Base-by-base conservation (phyloP, 2,888 invertebrate species). In the Gymnocheta viridis region DNA sequence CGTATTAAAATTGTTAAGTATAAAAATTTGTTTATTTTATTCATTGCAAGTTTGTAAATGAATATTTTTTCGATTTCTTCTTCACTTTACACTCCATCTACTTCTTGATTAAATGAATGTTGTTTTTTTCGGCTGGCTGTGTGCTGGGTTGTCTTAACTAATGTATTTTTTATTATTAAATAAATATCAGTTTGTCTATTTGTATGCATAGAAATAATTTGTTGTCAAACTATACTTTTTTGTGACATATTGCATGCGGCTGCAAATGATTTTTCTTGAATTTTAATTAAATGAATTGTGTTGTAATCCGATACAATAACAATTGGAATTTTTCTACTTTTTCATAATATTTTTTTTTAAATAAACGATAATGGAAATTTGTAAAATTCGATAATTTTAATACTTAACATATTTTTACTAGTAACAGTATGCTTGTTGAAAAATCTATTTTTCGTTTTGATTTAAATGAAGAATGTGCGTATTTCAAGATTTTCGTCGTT, bases 61-160 rank as follows among this genome's bases (percentile, higher is more conserved):
- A 5, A 4, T 12, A 5, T 41, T 41, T 35, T 14, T n/a, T 49
- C n/a, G n/a, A n/a, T 32, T 49, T 54, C 38, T 60, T 29, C 24
- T 58, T 22, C 12, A 56, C 35, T 14, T 77, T 35, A 32, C 38
- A 14, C 38, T 67, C 1, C 19, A 38, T 69, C 17, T n/a, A n/a
- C 41, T 54, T 62, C 9, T 62, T 80, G 73, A 74, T 67, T 32
- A 69, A 62, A 60, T 81, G 81, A 81, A 81, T 74, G 81, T 69
- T 64, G 58, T 47, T 51, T 73, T 17, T 69, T 38, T 35, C 6
- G 22, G 12, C 14, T 67, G 49, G 12, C 29, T 62, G 41, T 49
- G 24, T 62, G 38, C 19, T 49, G 24, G 38, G 27, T 62, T 17
- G 6, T 9, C 24, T 41, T 12, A 27, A 29, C 44, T 44, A n/a